Conservation (phyloP, 2,888 invertebrate genomes). For the Chaetogeoica ovagalla region DNA sequence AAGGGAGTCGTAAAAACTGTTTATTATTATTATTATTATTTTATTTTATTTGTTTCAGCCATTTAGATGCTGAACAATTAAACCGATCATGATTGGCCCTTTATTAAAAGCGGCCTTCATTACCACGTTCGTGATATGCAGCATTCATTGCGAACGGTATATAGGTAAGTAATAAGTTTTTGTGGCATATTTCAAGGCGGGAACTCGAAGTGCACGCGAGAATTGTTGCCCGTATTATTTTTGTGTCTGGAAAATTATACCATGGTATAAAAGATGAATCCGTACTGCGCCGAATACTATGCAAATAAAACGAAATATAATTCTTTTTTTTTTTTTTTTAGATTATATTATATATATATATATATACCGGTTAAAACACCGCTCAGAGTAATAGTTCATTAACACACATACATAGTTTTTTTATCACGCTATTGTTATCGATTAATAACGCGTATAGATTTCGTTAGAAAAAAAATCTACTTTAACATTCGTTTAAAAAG, state of each 20-base stretch:
- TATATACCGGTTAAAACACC: too few species aligned
- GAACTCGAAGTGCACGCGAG: background rate
- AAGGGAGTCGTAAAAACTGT: too few species aligned
- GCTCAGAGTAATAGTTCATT: too few species aligned
- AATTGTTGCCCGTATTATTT: background rate
- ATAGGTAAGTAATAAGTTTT: conserved; percentile 23
- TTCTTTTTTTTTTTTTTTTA: background rate
- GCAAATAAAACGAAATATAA: background rate
- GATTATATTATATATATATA: too few species aligned
- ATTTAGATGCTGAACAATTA: conserved; percentile 45
- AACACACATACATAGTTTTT: too few species aligned
- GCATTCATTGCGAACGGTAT: conserved; percentile 23
- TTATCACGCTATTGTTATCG: too few species aligned
- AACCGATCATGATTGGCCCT: conserved; percentile 42
- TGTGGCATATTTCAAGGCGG: background rate
- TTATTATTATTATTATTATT: background rate
- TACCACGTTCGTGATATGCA: conserved; percentile 19
- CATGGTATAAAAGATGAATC: background rate
- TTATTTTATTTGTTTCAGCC: conserved; percentile 23
- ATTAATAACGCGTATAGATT: too few species aligned
- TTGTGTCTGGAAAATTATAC: background rate
- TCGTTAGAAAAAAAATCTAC: too few species aligned
- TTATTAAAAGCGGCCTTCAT: conserved; percentile 41
- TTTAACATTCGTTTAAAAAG: too few species aligned
- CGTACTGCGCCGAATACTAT: background rate